Percentiles rank a stretch among this genome's conserved stretches.
phyloP scores from a whole-genome alignment of 2,113 vertebrate genomes.

The Coracopsis vasa region DNA sequence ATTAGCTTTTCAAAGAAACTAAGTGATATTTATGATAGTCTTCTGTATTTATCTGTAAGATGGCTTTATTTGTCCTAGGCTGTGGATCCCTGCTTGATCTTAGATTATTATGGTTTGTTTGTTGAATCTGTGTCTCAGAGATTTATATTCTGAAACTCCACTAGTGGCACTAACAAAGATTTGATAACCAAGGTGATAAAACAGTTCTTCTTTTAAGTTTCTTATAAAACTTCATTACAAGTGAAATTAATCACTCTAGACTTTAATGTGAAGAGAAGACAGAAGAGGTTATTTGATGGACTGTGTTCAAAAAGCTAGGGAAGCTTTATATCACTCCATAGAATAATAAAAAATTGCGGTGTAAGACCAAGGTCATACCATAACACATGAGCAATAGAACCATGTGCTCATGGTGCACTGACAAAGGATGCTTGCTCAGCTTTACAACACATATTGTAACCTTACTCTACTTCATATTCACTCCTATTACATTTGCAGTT shows the following conservation, averaged over 20 bases:
- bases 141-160: slow-evolving; percentile 63
- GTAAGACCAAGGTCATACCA: slow-evolving; percentile 68
- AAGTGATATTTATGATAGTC: slow-evolving; percentile 53
- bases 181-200: slow-evolving; percentile 65
- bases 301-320: slow-evolving; percentile 57
- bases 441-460: slow-evolving; percentile 1
- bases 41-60: slow-evolving; percentile 33
- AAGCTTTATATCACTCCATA: slow-evolving; percentile 73
- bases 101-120: slow-evolving; percentile 60
- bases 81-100: slow-evolving; percentile 8
- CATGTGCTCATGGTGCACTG: slow-evolving; percentile 29
- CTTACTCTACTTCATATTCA: not conserved
- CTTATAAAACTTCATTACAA: slow-evolving; percentile 73
- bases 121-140: slow-evolving; percentile 40
- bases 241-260: slow-evolving; percentile 79
- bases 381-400: slow-evolving; percentile 54
- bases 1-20: slow-evolving; percentile 37
- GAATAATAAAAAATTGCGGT: slow-evolving; percentile 78
- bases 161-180: slow-evolving; percentile 37
- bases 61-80: slow-evolving; percentile 48
- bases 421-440: slow-evolving; percentile 42
- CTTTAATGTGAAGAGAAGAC: slow-evolving; percentile 76
- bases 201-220: slow-evolving; percentile 53
- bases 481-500: not conserved
- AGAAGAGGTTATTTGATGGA: slow-evolving; percentile 54